Evolutionary conservation across 2,797 vertebrate species (phyloP), one percentile per base, ranked within the genome.

Genomic region (Spondyliosoma cantharus): DNA sequence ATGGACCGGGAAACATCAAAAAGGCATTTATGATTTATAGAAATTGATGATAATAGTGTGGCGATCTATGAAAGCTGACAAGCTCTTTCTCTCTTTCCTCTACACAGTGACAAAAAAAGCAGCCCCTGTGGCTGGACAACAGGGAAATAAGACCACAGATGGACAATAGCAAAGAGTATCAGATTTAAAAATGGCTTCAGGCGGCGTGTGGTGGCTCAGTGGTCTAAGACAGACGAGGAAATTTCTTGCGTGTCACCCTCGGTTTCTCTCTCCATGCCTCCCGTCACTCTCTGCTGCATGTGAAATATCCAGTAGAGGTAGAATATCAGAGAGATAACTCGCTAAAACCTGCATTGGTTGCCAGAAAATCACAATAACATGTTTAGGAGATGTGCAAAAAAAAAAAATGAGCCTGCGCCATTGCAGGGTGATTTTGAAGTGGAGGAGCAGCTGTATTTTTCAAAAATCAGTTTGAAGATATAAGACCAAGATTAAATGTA

Each of bases 141-240:
- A 63, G 62, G 72, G 42, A 76, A 76, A 64, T 45, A 66, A 63
- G 29, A 82, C 15, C 32, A 71, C 22, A 80, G 53, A 80, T 48
- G 58, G 74, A 81, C 64, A 52, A 71, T 9, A 80, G 48, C 27
- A 84, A 84, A 75, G 25, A 16, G 43, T 43, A 49, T 78, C 20
- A 17, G 1, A 70, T 72, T 61, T 62, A 53, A 71, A 82, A 79
- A 67, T 50, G 62, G 49, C 71, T 82, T 71, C 50, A 22, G 12
- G 46, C 20, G 20, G 0, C 0, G 1, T 74, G 68, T 32, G 46
- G 37, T 46, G 32, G 29, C 24, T 65, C 45, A 27, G 12, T 37
- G 46, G 56, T 56, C 15, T n/a, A 42, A 58, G 66, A 76, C 58
- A 29, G 48, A 46, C 48, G 32, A 65, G 54, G 57, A 69, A 19